Evolutionary conservation across 2,888 invertebrate genomes (phyloP), one percentile per base, ranked within the genome.

Genomic region (Brenthis hecate): DNA sequence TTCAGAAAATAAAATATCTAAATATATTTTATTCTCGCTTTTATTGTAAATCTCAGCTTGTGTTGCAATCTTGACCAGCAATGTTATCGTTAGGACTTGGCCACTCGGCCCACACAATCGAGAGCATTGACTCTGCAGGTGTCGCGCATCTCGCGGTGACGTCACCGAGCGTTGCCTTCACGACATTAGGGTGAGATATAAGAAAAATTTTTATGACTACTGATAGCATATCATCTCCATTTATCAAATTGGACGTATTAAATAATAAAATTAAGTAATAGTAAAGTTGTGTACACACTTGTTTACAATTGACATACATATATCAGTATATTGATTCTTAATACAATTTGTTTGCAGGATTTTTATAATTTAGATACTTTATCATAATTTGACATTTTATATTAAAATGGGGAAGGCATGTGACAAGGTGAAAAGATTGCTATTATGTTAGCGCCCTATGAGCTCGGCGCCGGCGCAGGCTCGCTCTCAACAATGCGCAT

Each of bases 61-160:
- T 64, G 36, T 43, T 43, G 36, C 36, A 43, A 43, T 56, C 68
- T 60, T 68, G 72, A 68, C 66, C 70, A 67, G 51, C 53, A 57
- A 72, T 74, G 69, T 74, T 72, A 74, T 74, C 74, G 71, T 69
- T 66, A 72, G 72, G 72, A 75, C 74, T 74, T 65, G 68, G 72
- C 66, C 72, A 58, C 48, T 60, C 73, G 71, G 76, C 75, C 75
- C 74, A 78, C 76, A 78, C 77, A 75, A 74, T 75, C 72, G 71
- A 74, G 77, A 79, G 82, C 84, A 80, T 82, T 84, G 82, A 84
- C 84, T 83, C 78, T 78, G 82, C 82, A 82, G 83, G 82, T 82
- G 83, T 81, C 76, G 77, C 75, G 77, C 80, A 78, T 79, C 76
- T 75, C 77, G 75, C 60, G 66, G 70, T 78, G 85, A 84, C 85